Evolutionary conservation across 1,140 invertebrate genomes (phyloP).

Genomic region (Monochamus saltuarius): DNA sequence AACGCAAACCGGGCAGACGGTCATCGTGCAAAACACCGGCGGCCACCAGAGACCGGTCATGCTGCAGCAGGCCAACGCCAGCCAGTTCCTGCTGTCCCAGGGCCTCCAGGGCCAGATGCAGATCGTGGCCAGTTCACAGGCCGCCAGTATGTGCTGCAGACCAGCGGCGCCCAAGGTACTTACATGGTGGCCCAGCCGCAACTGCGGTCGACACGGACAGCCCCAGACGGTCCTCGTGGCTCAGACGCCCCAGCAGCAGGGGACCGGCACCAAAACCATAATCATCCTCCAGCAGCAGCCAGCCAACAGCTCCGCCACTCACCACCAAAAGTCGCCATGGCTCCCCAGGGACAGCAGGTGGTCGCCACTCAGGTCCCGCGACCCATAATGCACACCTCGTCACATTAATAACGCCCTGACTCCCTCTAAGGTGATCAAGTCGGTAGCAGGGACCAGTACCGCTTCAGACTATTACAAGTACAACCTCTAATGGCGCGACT

Average conservation of each 20-base stretch:
- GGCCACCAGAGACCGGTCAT: constrained; percentile 51
- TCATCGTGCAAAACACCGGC: constrained; percentile 55
- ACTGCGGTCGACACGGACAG: constrained; percentile 61
- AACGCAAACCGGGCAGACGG: constrained; percentile 42
- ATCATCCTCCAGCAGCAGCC: constrained; percentile 70
- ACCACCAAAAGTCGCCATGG: constrained; percentile 61
- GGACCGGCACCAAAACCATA: constrained; percentile 66
- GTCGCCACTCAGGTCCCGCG: constrained; percentile 60
- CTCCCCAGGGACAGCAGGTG: constrained; percentile 65
- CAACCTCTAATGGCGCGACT: constrained; percentile 24
- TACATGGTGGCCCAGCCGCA: constrained; percentile 67
- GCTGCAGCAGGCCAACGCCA: constrained; percentile 48
- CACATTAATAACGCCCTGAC: constrained; percentile 50
- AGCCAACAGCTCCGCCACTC: constrained; percentile 33
- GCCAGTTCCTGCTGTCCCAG: constrained; percentile 44
- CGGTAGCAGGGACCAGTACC: constrained; percentile 48
- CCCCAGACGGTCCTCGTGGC: constrained; percentile 64
- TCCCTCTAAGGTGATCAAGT: constrained; percentile 50
- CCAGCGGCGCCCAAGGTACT: constrained; percentile 56
- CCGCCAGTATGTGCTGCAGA: constrained; percentile 58
- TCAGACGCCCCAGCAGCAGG: constrained; percentile 63
- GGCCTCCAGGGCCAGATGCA: constrained; percentile 48
- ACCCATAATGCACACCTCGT: constrained; percentile 56
- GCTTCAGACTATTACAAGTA: not conserved
- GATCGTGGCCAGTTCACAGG: constrained; percentile 46